These are phyloP conservation scores for Odontomachus brunneus DNA, from an alignment of 1,140 invertebrate species.

Conservation along the genomic window DNA sequence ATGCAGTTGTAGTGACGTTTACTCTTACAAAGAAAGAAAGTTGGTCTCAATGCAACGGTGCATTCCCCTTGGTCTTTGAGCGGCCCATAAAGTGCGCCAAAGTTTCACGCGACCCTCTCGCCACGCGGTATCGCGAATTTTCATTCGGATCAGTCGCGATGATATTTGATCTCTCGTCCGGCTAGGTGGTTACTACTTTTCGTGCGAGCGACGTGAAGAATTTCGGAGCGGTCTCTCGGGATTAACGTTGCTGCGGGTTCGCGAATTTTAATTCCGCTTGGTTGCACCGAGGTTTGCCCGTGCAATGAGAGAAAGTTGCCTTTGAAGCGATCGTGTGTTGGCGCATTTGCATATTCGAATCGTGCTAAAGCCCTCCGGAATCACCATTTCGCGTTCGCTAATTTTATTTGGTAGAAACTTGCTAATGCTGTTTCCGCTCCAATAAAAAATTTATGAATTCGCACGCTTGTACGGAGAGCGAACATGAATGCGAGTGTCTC, in stretches of 20 bases:
- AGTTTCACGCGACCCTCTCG: conserved; percentile 16
- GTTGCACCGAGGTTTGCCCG: conserved; percentile 38
- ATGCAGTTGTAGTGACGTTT: conserved; percentile 9
- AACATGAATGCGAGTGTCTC: background rate
- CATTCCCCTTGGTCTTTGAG: background rate
- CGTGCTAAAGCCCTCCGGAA: conserved; percentile 16
- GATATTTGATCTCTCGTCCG: conserved; percentile 32
- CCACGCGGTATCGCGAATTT: conserved; percentile 22
- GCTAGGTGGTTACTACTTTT: conserved; percentile 19
- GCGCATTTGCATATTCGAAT: conserved; percentile 36
- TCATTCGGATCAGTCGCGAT: conserved; percentile 28
- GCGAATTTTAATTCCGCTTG: conserved; percentile 54
- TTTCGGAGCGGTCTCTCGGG: conserved; percentile 31
- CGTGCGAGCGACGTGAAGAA: conserved; percentile 32
- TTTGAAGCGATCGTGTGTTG: conserved; percentile 34
- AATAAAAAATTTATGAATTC: background rate
- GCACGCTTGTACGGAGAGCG: background rate
- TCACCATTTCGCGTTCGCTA: conserved; percentile 4
- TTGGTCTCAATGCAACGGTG: conserved; percentile 12
- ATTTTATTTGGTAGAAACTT: conserved; percentile 14
- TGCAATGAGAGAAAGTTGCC: conserved; percentile 40
- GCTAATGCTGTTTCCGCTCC: background rate
- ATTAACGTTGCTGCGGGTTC: conserved; percentile 32
- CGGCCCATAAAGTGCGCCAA: conserved; percentile 1
- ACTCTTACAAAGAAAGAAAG: conserved; percentile 4